A percentile compares a stretch with the other conserved stretches of the same genome.
phyloP scores from a whole-genome alignment of 2,797 vertebrate species.

The Pipistrellus kuhlii region DNA sequence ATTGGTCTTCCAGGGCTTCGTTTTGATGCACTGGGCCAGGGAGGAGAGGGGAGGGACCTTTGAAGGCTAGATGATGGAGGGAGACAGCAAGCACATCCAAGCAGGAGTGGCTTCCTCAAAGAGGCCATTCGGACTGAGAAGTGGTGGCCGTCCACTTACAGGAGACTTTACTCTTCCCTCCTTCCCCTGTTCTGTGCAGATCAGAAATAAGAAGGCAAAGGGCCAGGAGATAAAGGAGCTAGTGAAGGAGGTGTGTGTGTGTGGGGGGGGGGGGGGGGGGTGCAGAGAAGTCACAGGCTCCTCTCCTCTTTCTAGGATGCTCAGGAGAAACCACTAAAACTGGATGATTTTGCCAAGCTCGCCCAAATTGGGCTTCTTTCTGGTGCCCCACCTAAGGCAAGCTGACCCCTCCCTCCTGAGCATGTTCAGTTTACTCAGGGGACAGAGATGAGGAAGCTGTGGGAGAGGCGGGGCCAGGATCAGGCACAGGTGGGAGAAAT shows the following conservation, averaged over 20 bases:
- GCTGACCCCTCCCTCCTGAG: background rate
- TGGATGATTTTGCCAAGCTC: background rate
- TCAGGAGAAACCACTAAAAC: background rate
- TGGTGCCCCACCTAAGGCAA: background rate
- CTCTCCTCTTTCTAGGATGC: background rate
- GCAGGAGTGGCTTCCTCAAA: background rate
- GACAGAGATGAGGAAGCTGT: background rate
- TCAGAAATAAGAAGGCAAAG: background rate
- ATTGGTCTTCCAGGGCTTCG: background rate
- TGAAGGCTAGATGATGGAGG: background rate
- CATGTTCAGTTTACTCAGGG: background rate
- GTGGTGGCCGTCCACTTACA: accelerated
- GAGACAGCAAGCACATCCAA: background rate
- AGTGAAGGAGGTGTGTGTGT: accelerated
- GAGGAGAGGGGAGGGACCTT: background rate
- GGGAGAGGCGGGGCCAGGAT: background rate
- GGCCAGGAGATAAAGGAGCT: background rate
- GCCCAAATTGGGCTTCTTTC: background rate
- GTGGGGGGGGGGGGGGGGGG: accelerated
- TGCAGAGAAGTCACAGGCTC: background rate
- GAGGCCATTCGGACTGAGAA: background rate
- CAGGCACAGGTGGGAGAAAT: background rate
- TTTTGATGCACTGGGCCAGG: background rate
- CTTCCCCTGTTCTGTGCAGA: background rate
- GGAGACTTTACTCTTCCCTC: background rate